Evolutionary conservation across 2,888 invertebrate species (phyloP), one percentile per base, ranked within the genome.

Genomic region (Agonopterix alstromeriana): DNA sequence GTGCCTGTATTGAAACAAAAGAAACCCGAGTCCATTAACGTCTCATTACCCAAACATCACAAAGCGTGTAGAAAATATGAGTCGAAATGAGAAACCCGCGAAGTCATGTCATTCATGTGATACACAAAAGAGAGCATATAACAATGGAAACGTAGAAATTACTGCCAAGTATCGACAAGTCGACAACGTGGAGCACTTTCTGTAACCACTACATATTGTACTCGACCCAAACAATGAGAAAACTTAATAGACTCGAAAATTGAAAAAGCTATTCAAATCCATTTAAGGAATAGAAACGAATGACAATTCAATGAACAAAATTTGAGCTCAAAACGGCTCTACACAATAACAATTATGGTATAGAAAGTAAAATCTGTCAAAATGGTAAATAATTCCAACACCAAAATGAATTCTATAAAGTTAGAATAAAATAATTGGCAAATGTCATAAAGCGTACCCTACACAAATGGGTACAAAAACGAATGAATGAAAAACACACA

Each of bases 81-180:
- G 49, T 54, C 53, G 48, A 63, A 67, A 70, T 56, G 53, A 58
- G 60, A 67, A 67, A 62, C 60, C 60, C 53, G 55, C 61, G 54
- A 59, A 69, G 59, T 65, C 65, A 60, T 61, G 59, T 65, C 63
- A 68, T 67, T 68, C 68, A 67, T 62, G 56, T 63, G 63, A 61
- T 65, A 74, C 63, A 67, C 64, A 73, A 71, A 70, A 74, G 67
- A 57, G 64, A 58, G 53, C 61, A 61, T 61, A 58, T 57, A 68
- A 72, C 73, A 75, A 74, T 73, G 59, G 73, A 63, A 67, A 65
- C 65, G 65, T 67, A 65, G 70, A 69, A 75, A 75, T 74, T 69
- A 72, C 72, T 57, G 63, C 62, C 62, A 67, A 72, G 69, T 70
- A 72, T 73, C 67, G 69, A 71, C 63, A 66, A 59, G 70, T 73